A percentile compares a stretch with the other conserved stretches of the same genome.
Conservation (phyloP, 2,888 invertebrate species). For the Crossocerus cetratus region DNA sequence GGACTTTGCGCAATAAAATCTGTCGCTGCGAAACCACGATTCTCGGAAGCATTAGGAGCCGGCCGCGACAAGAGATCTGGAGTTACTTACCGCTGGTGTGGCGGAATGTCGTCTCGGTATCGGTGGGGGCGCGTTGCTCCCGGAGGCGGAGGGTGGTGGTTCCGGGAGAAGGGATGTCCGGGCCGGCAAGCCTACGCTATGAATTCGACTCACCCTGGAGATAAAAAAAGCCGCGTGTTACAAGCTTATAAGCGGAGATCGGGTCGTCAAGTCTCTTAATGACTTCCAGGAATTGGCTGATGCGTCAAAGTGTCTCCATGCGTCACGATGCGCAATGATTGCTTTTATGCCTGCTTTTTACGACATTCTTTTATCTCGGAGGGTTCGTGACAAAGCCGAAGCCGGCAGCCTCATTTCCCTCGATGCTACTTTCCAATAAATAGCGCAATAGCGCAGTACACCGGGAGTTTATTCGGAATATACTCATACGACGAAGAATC, state of each 20-base stretch:
- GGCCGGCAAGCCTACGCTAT: conserved; percentile 71
- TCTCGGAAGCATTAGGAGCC: background rate
- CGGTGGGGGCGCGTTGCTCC: conserved; percentile 64
- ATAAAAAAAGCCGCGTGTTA: conserved; percentile 14
- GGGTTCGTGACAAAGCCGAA: too few relatives aligned
- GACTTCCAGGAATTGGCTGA: too few relatives aligned
- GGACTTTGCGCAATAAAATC: background rate
- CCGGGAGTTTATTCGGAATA: too few relatives aligned
- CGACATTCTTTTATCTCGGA: too few relatives aligned
- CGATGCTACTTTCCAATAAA: too few relatives aligned
- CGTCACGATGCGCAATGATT: too few relatives aligned
- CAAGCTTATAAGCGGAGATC: background rate
- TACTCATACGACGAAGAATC: too few relatives aligned
- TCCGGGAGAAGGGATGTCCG: conserved; percentile 67
- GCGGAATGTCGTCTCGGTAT: conserved; percentile 74
- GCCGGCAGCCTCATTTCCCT: too few relatives aligned
- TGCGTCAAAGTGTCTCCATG: too few relatives aligned
- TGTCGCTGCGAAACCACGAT: background rate
- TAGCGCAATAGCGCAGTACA: too few relatives aligned
- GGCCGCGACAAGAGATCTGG: conserved; percentile 2
- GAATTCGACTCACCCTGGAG: conserved; percentile 70
- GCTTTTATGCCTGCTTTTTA: too few relatives aligned
- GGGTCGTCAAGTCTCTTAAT: background rate
- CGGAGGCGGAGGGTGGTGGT: conserved; percentile 56
- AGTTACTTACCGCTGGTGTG: conserved; percentile 67